Evolutionary conservation across 2,888 invertebrate genomes (phyloP), one percentile per base, ranked within the genome.

Genomic region (Cephalotes varians): DNA sequence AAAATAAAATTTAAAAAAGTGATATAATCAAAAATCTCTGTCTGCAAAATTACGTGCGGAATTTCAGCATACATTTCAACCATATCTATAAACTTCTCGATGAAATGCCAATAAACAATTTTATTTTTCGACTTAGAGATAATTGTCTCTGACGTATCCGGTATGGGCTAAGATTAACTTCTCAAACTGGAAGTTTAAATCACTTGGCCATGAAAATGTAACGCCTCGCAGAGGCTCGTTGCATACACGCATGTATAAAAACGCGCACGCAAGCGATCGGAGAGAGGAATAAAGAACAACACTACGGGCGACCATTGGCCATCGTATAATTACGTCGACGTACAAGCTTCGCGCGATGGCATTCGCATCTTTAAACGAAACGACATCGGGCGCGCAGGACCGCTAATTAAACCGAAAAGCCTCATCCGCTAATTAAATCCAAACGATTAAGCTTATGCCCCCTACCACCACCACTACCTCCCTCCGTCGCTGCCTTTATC

Each of bases 351-450:
- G 62, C 25, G 37, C 65, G 73, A 58, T 85, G 60, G 21, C 64
- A 62, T 49, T 77, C 62, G 73, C 58, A 31, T 67, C 62, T 79
- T 73, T 81, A 76, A 76, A 81, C 49, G 82, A 67, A 74, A 60
- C 81, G 84, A 81, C 80, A 67, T 60, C 28, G 71, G 25, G n/a
- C 67, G 37, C 40, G 72, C 76, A 84, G 84, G 81, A 76, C 79
- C 79, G 82, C 76, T 88, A 87, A 91, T 91, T 91, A 90, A 88
- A 86, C 69, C 60, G 67, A 83, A 87, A 85, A 77, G 82, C 76
- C 84, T 86, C 81, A 85, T 88, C 83, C 87, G 47, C 84, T 90
- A 89, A 91, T 90, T 90, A 88, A 88, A 89, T 67, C 80, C 79
- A 74, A 86, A 83, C 88, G 89, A 77, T 85, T 85, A 85, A 85